phyloP scores from a whole-genome alignment of 2,113 vertebrate species.

The Microcebus jonahi region DNA sequence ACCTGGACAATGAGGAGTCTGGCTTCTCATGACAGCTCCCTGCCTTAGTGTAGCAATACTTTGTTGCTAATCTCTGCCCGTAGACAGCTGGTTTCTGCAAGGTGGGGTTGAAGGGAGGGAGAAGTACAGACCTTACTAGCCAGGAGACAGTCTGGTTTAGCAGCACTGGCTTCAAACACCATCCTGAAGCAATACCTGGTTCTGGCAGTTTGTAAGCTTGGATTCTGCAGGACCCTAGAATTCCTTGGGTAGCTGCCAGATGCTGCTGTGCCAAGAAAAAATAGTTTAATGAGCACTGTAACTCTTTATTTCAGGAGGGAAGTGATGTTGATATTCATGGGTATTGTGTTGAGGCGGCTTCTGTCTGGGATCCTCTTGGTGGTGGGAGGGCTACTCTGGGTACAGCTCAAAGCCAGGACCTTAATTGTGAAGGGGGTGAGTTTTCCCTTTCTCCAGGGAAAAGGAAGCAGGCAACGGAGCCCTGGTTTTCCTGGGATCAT shows the following conservation, averaged over 20 bases:
- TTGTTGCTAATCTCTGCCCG: background rate
- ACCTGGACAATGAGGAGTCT: background rate
- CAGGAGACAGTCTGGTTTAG: background rate
- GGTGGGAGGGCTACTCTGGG: background rate
- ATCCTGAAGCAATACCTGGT: conserved; percentile 61
- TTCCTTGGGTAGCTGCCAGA: conserved; percentile 69
- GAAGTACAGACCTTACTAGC: background rate
- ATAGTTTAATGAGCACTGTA: conserved; percentile 55
- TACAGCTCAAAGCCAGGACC: background rate
- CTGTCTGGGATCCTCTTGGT: background rate
- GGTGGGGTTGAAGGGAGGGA: conserved; percentile 3
- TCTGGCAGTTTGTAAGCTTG: conserved; percentile 65
- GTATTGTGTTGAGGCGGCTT: background rate
- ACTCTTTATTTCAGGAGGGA: conserved; percentile 60
- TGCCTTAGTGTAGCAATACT: background rate
- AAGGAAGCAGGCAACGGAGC: background rate
- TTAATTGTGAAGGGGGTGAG: background rate
- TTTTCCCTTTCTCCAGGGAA: background rate
- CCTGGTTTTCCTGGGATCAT: background rate
- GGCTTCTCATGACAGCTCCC: background rate
- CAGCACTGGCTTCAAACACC: conserved; percentile 3
- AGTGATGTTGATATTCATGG: conserved; percentile 27
- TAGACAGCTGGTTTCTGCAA: conserved; percentile 38
- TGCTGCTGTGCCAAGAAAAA: conserved; percentile 60
- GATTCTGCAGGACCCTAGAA: conserved; percentile 60